Base-by-base conservation (phyloP, 2,888 invertebrate species). In the Limenitis camilla region DNA sequence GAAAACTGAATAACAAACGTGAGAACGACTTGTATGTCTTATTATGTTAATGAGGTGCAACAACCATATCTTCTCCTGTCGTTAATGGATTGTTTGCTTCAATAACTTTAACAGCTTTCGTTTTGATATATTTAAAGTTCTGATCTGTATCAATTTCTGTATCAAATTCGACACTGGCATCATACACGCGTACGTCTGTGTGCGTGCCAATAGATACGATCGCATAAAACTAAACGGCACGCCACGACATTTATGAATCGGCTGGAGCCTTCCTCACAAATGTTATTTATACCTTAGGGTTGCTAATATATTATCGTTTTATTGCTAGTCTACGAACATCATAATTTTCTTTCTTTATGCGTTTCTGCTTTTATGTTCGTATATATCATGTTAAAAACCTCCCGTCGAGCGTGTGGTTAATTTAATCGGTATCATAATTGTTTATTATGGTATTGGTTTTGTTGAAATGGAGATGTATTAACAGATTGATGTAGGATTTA, bases 161-260 rank as follows among this genome's bases (percentile, higher is more conserved):
- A 6, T 30, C 35, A 19, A 43, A 43, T 35, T 8, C 27, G 30
- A 28, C 6, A 38, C 29, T 4, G 9, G n/a, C 58, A 57, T 63
- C 61, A 61, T 56, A 59, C 61, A 57, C 65, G 61, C 55, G 50
- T 50, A 40, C 42, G 49, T 48, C 52, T 32, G 68, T 72, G 72
- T 77, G 78, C 76, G 80, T 78, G 78, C 71, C 71, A 75, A 78
- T 78, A 81, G 81, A 82, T 81, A 81, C 76, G 76, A 82, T 83
- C 78, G 69, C 76, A 78, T 81, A 82, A 81, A 83, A 81, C 82
- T 81, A 82, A 84, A 80, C 77, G 81, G 77, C 78, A 78, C 80
- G 80, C 78, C 68, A 76, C 72, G 69, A 78, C 81, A 84, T 85
- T 85, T 86, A 86, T 86, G 84, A 83, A 83, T 81, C 81, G 74